Evolutionary conservation across 2,888 invertebrate species (phyloP), one percentile per base, ranked within the genome.

Genomic region (Apoda limacodes): DNA sequence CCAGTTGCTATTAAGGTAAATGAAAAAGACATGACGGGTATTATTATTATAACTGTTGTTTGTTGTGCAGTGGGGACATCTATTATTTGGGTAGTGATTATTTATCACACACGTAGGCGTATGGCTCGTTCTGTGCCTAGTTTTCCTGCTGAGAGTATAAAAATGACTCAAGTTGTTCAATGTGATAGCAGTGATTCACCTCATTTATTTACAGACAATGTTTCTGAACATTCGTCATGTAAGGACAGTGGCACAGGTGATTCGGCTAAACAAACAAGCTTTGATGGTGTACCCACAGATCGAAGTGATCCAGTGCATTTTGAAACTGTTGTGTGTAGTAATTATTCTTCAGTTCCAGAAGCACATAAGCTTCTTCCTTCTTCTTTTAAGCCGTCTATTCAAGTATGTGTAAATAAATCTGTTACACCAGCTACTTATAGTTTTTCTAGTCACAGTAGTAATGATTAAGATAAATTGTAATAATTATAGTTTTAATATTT

Each of bases 21-120:
- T 52, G 88, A 89, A 53, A 88, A 90, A 52, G 90, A 92, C 47
- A 90, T 92, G 72, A 85, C 92, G 35, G 93, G 94, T 30, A 89
- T 95, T 41, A 90, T 95, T 45, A 88, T 95, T 53, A 93, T 96
- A 46, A 92, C 93, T 3, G 90, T 93, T 1, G 92, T 94, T 22
- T 92, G 93, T 64, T 93, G 95, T 70, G 90, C 95, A 30, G 92
- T 96, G 9, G 88, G 90, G n/a, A 95, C 95, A 5, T 93, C 94
- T 1, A 84, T 93, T 9, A 87, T 94, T 30, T 95, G 95, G 95
- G 93, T 95, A 27, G 88, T 93, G 32, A 92, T 95, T 40, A 93
- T 94, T 50, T 93, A 93, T 64, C 90, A 92, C 56, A 92, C 93
- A 3, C 82, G 92, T 39, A 87, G 88, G 65, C 84, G 86, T 17